Evolutionary conservation across 2,888 invertebrate species (phyloP), one percentile per base, ranked within the genome.

Genomic region (Chymomyza fuscimana): DNA sequence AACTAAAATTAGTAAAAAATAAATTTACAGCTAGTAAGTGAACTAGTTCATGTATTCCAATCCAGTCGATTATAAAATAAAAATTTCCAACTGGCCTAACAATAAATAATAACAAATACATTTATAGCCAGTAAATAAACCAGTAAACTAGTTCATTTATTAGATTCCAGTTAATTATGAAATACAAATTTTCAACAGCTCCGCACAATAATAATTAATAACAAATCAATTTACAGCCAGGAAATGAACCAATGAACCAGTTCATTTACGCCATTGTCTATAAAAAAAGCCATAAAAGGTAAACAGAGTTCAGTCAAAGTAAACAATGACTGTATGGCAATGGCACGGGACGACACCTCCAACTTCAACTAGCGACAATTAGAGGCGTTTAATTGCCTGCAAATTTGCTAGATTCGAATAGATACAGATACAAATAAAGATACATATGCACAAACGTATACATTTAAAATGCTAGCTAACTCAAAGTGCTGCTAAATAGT

Each of bases 221-320:
- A 46, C 40, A 46, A 46, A 46, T 46, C 10, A 1, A 15, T 46
- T 46, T 12, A 12, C 10, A 46, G 40, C 40, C 40, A 46, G 40
- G 12, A 2, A 46, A 12, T 12, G 40, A 12, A 46, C 40, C 40
- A 46, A 46, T 12, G 40, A 46, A 46, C 40, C 12, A 46, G 40
- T 46, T 46, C 40, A 46, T 62, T 68, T 63, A 69, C 25, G 10
- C 54, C 62, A 65, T 74, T 70, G 68, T 65, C 52, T 62, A 77
- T 54, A 67, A 69, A 78, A 78, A 80, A 80, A 74, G 32, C 67
- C 59, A 69, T 70, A 65, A 65, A 50, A 67, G 62, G 65, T 15
- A 60, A 32, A 32, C 36, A 65, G 54, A 56, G 16, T 22, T 54
- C 54, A 19, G 54, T n/a, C 54, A 16, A 25, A 60, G 59, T 58